Evolutionary conservation across 64 coral and sea anemone species (phyloP), one percentile per base, ranked within the genome.

Genomic region (Acropora yongei): DNA sequence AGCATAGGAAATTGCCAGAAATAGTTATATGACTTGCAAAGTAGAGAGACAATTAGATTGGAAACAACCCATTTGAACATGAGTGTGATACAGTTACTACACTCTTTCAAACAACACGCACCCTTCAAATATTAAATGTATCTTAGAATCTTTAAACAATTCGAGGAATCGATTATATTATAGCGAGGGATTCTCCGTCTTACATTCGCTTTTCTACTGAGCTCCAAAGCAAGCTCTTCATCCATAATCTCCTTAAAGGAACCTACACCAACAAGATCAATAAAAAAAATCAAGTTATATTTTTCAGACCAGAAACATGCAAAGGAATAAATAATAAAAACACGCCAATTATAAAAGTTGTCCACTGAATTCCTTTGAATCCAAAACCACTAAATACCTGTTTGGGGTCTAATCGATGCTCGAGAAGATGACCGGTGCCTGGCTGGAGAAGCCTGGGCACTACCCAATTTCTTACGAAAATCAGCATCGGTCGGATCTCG

Each of bases 231-330:
- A 78, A 78, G 86, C 61, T 97, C 83, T 91, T 97, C 95, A 41
- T 91, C 75, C 95, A 97, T 97, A 39, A 97, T 94, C 72, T 94
- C 81, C 49, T 90, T 90, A 46, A 94, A 89, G 63, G 74, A 65
- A 57, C 89, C 84, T 74, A 44, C 51, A 41, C 75, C 8, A 82
- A 92, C 10, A 75, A 50, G 18, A 78, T 6, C 10, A 63, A 18
- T 7, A 55, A 55, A 55, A 55, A 55, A 5, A 55, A 55, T 7
- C 51, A 55, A 2, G 10, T 10, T 5, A 10, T 5, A 55, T 55
- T 55, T 55, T 55, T 10, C 6, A 5, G 51, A 10, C 51, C 10
- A 10, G 51, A 4, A 55, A 10, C 5, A 43, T 76, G 6, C 19
- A 2, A 42, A 41, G 18, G 3, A 1, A 43, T 75, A 2, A 42